Evolutionary conservation across 1,140 invertebrate species (phyloP).

Genomic region (Leptinotarsa lineolata): DNA sequence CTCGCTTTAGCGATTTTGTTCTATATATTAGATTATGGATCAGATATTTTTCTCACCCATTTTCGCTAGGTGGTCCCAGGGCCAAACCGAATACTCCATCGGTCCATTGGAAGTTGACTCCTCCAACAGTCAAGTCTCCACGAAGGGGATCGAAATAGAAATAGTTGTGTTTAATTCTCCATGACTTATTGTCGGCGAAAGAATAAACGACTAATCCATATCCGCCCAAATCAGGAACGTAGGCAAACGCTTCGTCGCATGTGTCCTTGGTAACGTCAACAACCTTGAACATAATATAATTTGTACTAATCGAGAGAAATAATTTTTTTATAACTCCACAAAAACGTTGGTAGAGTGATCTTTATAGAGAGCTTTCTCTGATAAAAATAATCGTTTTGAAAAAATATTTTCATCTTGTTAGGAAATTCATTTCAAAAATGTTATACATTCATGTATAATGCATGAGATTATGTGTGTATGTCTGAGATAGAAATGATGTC

Average conservation of each 20-base stretch:
- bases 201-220: slow-evolving; percentile 78
- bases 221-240: slow-evolving; percentile 73
- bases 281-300: slow-evolving; percentile 50
- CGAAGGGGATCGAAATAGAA: slow-evolving; percentile 80
- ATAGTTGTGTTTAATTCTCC: slow-evolving; percentile 77
- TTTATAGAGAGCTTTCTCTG: too few species aligned
- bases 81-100: slow-evolving; percentile 75
- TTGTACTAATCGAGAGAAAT: too few species aligned
- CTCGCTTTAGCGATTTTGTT: too few species aligned
- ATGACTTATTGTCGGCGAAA: slow-evolving; percentile 71
- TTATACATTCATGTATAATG: too few species aligned
- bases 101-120: slow-evolving; percentile 75
- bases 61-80: slow-evolving; percentile 51
- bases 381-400: too few species aligned
- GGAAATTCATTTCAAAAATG: too few species aligned
- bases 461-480: too few species aligned
- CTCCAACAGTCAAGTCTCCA: slow-evolving; percentile 71
- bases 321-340: too few species aligned
- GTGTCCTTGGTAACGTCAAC: slow-evolving; percentile 69
- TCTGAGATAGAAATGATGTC: too few species aligned
- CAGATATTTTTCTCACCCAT: slow-evolving; percentile 36
- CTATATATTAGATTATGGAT: neutral
- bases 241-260: slow-evolving; percentile 74
- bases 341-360: too few species aligned
- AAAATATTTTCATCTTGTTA: too few species aligned